Evolutionary conservation across 2,113 vertebrate genomes (phyloP).

Genomic region (Tragelaphus scriptus): DNA sequence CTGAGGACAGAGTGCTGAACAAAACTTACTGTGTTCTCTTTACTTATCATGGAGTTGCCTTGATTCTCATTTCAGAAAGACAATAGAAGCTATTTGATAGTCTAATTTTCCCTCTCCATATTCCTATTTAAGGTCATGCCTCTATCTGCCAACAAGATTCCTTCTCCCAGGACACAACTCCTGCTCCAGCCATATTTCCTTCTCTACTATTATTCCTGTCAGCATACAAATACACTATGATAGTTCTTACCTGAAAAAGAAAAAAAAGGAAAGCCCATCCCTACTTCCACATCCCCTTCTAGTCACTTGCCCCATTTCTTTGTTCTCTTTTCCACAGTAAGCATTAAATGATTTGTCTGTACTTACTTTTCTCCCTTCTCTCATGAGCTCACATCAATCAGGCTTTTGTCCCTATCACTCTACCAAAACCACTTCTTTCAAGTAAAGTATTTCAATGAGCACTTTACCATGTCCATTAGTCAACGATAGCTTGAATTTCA

Average conservation of each 20-base stretch:
- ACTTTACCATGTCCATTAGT: background rate
- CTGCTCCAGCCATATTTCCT: background rate
- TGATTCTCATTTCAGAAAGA: background rate
- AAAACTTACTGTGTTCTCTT: background rate
- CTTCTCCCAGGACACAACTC: background rate
- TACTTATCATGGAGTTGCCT: background rate
- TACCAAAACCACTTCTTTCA: background rate
- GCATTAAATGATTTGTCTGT: background rate
- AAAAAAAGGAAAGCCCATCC: background rate
- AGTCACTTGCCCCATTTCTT: background rate
- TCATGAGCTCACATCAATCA: background rate
- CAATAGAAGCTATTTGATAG: background rate
- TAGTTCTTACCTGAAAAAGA: background rate
- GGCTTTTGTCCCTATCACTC: background rate
- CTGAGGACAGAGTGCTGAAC: background rate
- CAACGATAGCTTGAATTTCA: background rate
- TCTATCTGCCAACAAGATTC: background rate
- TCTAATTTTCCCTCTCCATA: background rate
- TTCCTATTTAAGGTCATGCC: background rate
- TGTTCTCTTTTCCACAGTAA: background rate
- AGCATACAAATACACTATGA: background rate
- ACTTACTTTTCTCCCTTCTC: background rate
- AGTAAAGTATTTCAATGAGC: background rate
- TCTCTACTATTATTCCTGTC: background rate
- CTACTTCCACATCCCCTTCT: background rate